phyloP scores from a whole-genome alignment of 2,888 invertebrate species.

The Oscheius sp. region DNA sequence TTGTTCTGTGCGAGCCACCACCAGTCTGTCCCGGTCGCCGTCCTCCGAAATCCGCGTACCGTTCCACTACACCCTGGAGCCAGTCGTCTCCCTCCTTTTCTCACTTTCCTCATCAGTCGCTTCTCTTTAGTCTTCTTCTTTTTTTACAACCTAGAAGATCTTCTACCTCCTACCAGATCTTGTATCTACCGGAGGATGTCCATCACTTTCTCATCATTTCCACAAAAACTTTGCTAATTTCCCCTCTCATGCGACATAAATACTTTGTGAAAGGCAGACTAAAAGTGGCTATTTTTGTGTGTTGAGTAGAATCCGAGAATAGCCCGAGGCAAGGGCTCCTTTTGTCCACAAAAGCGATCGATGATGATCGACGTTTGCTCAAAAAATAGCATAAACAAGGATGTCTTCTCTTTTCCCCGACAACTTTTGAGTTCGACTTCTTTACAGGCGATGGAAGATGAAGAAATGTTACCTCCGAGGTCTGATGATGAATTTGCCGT shows the following conservation, averaged over 20 bases:
- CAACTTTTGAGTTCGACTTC: not conserved
- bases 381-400: constrained; percentile 25
- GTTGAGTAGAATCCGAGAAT: not conserved
- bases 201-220: too few relatives aligned
- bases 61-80: constrained; percentile 10
- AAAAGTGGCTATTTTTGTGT: not conserved
- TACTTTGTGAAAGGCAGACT: not conserved
- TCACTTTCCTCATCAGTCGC: not conserved
- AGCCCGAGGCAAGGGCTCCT: not conserved
- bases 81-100: not conserved
- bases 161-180: too few relatives aligned
- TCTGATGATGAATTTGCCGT: constrained; percentile 32
- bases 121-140: not conserved
- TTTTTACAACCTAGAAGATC: too few relatives aligned
- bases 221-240: too few relatives aligned
- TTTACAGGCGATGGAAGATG: constrained; percentile 13
- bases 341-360: constrained; percentile 22
- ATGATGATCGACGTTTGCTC: constrained; percentile 26
- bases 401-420: not conserved
- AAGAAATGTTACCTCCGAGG: constrained; percentile 35
- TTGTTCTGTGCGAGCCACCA: constrained; percentile 33
- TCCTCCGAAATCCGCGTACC: constrained; percentile 12
- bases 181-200: too few relatives aligned
- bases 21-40: constrained; percentile 28
- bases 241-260: too few relatives aligned